Evolutionary conservation across 2,113 vertebrate species (phyloP), one percentile per base, ranked within the genome.

Genomic region (Alethe diademata): DNA sequence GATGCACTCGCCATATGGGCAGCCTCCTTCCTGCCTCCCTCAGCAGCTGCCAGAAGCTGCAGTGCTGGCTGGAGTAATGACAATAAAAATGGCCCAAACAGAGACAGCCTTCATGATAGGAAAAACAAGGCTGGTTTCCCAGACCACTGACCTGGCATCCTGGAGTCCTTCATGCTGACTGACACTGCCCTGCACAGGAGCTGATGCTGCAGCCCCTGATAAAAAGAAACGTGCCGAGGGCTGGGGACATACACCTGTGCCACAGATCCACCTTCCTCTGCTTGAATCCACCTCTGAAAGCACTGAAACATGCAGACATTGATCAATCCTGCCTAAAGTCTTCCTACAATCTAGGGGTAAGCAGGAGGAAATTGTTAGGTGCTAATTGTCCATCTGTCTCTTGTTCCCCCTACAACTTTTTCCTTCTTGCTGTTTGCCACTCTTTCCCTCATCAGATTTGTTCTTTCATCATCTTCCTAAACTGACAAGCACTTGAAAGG

Each of bases 11-110:
- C 96, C 95, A 95, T 82, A 94, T 71, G 94, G 82, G 74, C 4
- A 7, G 47, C 71, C 82, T 45, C 25, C 81, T 83, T 86, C 70
- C 70, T 0, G 0, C 51, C 75, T 90, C 67, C 60, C 31, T 3
- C 75, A 78, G n/a, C 93, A 94, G 90, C 92, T 95, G 94, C 82
- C 92, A 90, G 75, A 38, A 73, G 65, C 90, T 73, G 33, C 47
- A 64, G 51, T 4, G 51, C 62, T 66, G 78, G 12, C 78, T 40
- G 60, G 8, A 60, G 64, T 2, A 51, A 67, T 6, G 72, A 43
- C 81, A 80, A n/a, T 7, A 51, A 90, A 86, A 91, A 79, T 29
- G 64, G n/a, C 38, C 19, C 57, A 22, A 83, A 17, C 24, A 57
- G 42, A 91, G 51, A 9, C 1, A 7, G 19, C 5, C n/a, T 71